Percentiles rank a stretch among this genome's conserved stretches.
phyloP scores from a whole-genome alignment of 2,888 invertebrate genomes.

The Chrysopilus asiliformis region DNA sequence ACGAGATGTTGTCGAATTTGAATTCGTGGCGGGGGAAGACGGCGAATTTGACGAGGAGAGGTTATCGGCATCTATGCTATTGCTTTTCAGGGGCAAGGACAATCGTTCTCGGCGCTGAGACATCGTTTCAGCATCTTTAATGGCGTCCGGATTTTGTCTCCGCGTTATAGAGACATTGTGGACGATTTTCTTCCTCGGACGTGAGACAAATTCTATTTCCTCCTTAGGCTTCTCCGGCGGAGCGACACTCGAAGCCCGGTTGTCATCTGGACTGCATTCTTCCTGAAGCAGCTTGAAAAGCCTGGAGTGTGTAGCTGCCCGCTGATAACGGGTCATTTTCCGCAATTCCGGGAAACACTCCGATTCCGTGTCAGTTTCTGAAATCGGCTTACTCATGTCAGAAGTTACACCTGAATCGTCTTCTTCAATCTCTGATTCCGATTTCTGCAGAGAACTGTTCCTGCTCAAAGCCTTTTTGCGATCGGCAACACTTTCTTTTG shows the following conservation, averaged over 20 bases:
- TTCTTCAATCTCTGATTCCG: conserved; percentile 41
- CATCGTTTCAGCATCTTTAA: conserved; percentile 33
- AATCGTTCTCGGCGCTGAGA: conserved; percentile 38
- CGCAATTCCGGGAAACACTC: conserved; percentile 45
- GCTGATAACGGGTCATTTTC: conserved; percentile 47
- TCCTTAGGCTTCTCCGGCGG: conserved; percentile 21
- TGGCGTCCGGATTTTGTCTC: conserved; percentile 28
- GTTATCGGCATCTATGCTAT: conserved; percentile 39
- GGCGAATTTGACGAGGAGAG: conserved; percentile 41
- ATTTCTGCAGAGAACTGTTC: conserved; percentile 32
- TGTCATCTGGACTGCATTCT: conserved; percentile 26
- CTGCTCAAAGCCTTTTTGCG: conserved; percentile 26
- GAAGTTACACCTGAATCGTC: conserved; percentile 60
- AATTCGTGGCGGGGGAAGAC: conserved; percentile 30
- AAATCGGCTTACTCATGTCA: conserved; percentile 52
- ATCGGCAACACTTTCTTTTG: conserved; percentile 21
- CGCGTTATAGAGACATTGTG: conserved; percentile 36
- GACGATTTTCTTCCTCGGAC: conserved; percentile 28
- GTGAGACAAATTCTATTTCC: conserved; percentile 19
- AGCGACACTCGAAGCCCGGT: conserved; percentile 18
- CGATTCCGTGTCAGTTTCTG: conserved; percentile 50
- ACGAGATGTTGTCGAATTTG: conserved; percentile 36
- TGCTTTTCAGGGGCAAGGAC: conserved; percentile 38
- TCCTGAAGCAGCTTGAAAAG: conserved; percentile 52
- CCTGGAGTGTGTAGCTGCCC: conserved; percentile 59